Percentiles rank a stretch among this genome's conserved stretches.
phyloP scores from a whole-genome alignment of 1,140 invertebrate genomes.

The Lepidurus apus region DNA sequence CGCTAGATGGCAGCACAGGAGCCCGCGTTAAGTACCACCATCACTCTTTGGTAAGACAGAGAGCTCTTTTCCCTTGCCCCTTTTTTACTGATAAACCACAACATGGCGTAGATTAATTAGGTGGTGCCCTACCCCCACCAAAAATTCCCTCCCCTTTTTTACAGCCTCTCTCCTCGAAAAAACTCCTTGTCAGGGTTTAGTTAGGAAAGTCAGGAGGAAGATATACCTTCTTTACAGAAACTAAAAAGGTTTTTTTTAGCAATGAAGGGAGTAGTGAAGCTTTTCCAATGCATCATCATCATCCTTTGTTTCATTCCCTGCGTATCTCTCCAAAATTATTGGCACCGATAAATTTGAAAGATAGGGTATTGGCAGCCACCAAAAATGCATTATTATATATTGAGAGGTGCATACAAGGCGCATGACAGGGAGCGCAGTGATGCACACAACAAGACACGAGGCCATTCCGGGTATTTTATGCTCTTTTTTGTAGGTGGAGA shows the following conservation, averaged over 20 bases:
- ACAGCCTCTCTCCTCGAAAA: background rate
- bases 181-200: background rate
- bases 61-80: too few species aligned
- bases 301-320: background rate
- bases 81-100: too few species aligned
- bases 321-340: background rate
- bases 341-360: constrained; percentile 7
- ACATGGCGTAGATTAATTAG: background rate
- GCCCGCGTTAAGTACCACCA: too few species aligned
- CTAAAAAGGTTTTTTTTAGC: background rate
- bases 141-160: background rate
- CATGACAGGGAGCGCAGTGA: background rate
- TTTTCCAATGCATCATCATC: background rate
- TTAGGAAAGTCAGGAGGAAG: background rate
- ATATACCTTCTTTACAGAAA: too few species aligned
- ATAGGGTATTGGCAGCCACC: constrained; percentile 20
- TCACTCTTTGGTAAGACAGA: too few species aligned
- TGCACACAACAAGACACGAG: background rate
- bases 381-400: constrained; percentile 21
- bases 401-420: background rate
- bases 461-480: background rate
- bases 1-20: too few species aligned
- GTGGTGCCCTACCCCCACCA: background rate
- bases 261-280: background rate
- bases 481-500: background rate